Conservation (phyloP, 2,113 vertebrate species). For the Lutjanus erythropterus region DNA sequence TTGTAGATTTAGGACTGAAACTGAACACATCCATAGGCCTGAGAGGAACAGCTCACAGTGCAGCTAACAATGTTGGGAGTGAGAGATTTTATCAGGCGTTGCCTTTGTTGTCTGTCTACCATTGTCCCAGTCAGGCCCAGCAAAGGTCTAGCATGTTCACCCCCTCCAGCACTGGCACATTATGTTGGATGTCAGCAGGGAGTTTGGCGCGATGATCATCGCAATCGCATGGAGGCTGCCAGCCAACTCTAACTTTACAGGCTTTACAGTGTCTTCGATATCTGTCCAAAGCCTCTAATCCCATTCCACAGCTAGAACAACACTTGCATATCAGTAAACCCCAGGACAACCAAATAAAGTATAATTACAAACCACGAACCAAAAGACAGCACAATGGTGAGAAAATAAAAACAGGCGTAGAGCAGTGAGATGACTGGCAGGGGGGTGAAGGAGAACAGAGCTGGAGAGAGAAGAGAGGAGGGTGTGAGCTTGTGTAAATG, state of each 20-base stretch:
- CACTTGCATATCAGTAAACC: conserved; percentile 31
- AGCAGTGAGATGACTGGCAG: conserved; percentile 15
- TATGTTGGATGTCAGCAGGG: conserved; percentile 36
- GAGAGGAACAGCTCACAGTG: conserved; percentile 14
- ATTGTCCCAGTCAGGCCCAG: conserved; percentile 48
- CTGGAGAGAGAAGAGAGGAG: conserved; percentile 50
- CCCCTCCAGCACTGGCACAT: conserved; percentile 19
- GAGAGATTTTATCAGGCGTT: conserved; percentile 47
- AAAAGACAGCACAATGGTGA: conserved; percentile 45
- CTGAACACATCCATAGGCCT: background rate
- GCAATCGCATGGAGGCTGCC: background rate
- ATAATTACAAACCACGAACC: conserved; percentile 43
- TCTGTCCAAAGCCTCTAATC: conserved; percentile 56
- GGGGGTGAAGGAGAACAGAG: conserved; percentile 16
- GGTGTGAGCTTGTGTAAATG: conserved; percentile 74
- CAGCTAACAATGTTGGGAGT: conserved; percentile 27
- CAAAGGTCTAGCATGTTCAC: conserved; percentile 38
- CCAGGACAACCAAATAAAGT: conserved; percentile 43
- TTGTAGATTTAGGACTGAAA: no score
- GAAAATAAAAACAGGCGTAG: conserved; percentile 32
- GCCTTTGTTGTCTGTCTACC: conserved; percentile 53
- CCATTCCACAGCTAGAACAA: conserved; percentile 40
- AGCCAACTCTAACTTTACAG: conserved; percentile 35
- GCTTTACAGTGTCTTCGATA: conserved; percentile 33
- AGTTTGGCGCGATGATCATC: conserved; percentile 24